phyloP scores from a whole-genome alignment of 2,797 vertebrate genomes.

The Mus caroli region DNA sequence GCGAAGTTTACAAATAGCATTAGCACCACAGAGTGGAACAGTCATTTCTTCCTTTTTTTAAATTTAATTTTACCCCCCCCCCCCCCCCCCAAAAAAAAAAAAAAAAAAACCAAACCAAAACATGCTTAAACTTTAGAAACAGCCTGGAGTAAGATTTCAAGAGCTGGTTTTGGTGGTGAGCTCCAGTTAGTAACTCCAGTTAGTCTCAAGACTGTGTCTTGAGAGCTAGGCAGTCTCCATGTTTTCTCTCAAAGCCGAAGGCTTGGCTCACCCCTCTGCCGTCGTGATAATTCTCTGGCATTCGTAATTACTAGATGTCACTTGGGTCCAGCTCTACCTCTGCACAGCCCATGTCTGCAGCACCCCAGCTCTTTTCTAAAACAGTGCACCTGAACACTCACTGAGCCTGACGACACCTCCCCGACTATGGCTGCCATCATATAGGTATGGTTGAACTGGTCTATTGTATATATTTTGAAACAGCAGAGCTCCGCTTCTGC shows the following conservation, averaged over 20 bases:
- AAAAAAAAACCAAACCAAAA: not conserved
- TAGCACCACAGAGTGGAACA: conserved; percentile 11
- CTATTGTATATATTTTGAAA: not conserved
- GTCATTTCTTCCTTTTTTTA: conserved; percentile 26
- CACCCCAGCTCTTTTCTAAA: not conserved
- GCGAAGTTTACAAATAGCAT: conserved; percentile 69
- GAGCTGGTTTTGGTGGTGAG: conserved; percentile 44
- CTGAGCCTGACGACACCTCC: not conserved
- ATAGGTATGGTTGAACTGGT: not conserved
- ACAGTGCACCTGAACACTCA: not conserved
- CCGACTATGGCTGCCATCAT: not conserved
- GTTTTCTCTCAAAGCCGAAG: not conserved
- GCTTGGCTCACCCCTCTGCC: fast-evolving
- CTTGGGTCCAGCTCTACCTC: not conserved
- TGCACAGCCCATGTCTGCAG: not conserved
- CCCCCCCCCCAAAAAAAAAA: too few relatives aligned
- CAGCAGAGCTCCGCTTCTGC: not conserved
- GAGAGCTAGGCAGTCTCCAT: not conserved
- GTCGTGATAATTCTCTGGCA: fast-evolving
- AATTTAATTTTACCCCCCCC: not conserved
- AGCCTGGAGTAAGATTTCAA: conserved; percentile 62
- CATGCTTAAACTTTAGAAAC: conserved; percentile 68
- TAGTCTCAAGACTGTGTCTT: not conserved
- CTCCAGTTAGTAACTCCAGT: conserved; percentile 7
- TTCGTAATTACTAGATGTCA: not conserved